These are phyloP conservation scores for Anhinga anhinga DNA, from an alignment of 2,113 vertebrate genomes.

Conservation along the genomic window DNA sequence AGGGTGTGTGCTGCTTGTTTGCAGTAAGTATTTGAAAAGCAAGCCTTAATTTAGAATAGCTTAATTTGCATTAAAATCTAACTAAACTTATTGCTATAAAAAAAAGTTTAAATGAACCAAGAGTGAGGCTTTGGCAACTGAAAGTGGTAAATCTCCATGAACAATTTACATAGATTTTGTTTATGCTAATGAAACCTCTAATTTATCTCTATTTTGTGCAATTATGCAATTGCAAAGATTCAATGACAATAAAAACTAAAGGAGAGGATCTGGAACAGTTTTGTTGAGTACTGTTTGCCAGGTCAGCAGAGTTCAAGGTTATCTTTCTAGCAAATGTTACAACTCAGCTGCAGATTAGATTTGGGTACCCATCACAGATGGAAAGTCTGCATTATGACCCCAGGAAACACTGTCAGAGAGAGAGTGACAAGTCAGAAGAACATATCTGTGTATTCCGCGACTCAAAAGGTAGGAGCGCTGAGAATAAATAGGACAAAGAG, in stretches of 20 bases:
- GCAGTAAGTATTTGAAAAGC: conserved; percentile 10
- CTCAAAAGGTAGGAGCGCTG: neutral
- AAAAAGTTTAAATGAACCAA: conserved; percentile 5
- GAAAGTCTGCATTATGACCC: neutral
- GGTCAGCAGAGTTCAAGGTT: conserved; percentile 27
- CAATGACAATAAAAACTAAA: neutral
- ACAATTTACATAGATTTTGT: conserved; percentile 9
- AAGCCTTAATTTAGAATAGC: neutral
- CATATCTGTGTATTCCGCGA: neutral
- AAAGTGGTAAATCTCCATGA: neutral
- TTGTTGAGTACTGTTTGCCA: neutral
- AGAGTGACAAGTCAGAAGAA: neutral
- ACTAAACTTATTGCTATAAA: neutral
- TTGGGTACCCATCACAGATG: neutral
- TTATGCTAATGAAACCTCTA: neutral
- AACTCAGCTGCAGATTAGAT: neutral
- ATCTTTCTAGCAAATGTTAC: neutral
- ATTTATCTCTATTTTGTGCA: neutral
- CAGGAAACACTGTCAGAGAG: neutral
- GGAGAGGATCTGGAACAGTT: neutral
- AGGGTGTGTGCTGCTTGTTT: conserved; percentile 16
- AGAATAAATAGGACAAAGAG: neutral
- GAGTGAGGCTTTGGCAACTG: neutral
- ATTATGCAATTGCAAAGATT: neutral
- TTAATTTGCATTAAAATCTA: conserved; percentile 36